Conservation (phyloP, 2,113 vertebrate genomes). For the Opisthocomus hoazin region DNA sequence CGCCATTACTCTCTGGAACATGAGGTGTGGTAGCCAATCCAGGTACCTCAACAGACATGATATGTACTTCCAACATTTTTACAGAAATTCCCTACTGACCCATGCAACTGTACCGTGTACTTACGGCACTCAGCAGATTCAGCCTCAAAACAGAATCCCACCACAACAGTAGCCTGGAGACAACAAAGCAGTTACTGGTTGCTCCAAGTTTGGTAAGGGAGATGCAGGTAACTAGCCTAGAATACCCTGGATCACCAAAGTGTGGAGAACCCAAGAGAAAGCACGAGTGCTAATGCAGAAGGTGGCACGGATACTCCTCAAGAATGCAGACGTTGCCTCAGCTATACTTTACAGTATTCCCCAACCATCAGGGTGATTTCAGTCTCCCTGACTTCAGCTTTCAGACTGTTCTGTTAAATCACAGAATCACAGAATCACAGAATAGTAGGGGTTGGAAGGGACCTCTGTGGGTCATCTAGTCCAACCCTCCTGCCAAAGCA, state of each 20-base stretch:
- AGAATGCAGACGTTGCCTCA: background rate
- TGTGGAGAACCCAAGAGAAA: background rate
- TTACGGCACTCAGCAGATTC: background rate
- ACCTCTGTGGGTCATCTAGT: too few species aligned
- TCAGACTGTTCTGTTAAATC: background rate
- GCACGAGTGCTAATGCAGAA: background rate
- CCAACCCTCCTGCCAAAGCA: too few species aligned
- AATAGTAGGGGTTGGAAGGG: too few species aligned
- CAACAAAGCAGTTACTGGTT: background rate
- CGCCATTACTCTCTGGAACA: accelerated
- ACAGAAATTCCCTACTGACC: background rate
- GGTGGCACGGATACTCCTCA: accelerated
- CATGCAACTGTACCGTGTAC: background rate
- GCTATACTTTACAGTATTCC: background rate
- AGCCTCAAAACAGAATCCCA: background rate
- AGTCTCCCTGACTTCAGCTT: background rate
- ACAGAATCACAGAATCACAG: too few species aligned
- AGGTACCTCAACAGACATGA: background rate
- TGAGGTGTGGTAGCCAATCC: background rate
- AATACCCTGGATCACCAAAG: background rate
- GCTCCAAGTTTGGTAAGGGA: background rate
- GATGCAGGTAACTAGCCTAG: background rate
- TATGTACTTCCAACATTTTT: background rate
- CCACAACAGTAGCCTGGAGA: background rate
- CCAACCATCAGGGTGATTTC: background rate